Evolutionary conservation across 2,888 invertebrate species (phyloP).

Genomic region (Leuctra nigra): DNA sequence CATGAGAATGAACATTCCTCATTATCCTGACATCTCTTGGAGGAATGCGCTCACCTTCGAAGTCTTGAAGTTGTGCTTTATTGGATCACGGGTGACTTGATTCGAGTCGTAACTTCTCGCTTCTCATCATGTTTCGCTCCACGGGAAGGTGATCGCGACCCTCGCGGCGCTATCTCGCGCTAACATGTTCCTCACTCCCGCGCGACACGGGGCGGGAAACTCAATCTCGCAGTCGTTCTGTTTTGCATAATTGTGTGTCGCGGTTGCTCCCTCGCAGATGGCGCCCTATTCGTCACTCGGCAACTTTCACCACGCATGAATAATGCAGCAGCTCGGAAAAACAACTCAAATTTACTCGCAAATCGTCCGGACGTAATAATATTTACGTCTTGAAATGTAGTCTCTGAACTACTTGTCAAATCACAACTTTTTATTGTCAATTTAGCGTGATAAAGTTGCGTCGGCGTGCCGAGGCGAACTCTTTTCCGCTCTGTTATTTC

Average conservation of each 20-base stretch:
- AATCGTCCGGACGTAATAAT: slow-evolving; percentile 7
- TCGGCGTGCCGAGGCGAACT: too few relatives aligned
- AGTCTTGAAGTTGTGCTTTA: too few relatives aligned
- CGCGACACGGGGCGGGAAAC: background rate
- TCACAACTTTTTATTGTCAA: slow-evolving; percentile 2
- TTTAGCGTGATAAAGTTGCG: too few relatives aligned
- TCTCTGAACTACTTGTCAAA: too few relatives aligned
- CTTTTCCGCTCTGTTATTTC: too few relatives aligned
- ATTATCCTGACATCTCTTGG: too few relatives aligned
- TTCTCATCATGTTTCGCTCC: too few relatives aligned
- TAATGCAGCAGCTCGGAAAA: slow-evolving; percentile 9
- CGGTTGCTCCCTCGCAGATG: background rate
- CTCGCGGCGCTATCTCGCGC: background rate
- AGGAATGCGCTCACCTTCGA: too few relatives aligned
- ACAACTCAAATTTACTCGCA: slow-evolving; percentile 13
- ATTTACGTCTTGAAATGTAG: background rate
- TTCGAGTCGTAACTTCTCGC: too few relatives aligned
- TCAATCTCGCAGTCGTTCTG: background rate
- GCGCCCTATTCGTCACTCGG: too few relatives aligned
- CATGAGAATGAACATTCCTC: too few relatives aligned
- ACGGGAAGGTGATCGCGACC: background rate
- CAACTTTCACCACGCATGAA: slow-evolving; percentile 3
- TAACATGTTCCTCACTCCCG: background rate
- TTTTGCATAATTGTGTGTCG: slow-evolving; percentile 8
- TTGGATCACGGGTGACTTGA: too few relatives aligned